Percentiles rank a stretch among this genome's conserved stretches.
These are phyloP conservation scores for Crotophaga sulcirostris DNA, from an alignment of 2,113 vertebrate species.

Conservation along the genomic window DNA sequence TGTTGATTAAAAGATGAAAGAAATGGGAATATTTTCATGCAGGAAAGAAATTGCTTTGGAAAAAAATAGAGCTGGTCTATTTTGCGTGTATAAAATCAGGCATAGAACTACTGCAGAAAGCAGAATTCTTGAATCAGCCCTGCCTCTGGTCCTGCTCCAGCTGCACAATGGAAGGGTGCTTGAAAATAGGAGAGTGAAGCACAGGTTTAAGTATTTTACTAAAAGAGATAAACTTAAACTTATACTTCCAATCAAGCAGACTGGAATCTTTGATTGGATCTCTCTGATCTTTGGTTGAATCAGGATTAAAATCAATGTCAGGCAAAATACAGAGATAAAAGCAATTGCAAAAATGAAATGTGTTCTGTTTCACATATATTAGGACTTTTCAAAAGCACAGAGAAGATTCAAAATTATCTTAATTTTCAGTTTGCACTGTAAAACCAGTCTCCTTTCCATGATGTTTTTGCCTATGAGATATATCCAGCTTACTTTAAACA, in stretches of 20 bases:
- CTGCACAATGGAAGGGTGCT: not conserved
- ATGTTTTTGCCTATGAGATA: not conserved
- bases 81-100: not conserved
- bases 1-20: constrained; percentile 66
- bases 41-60: constrained; percentile 27
- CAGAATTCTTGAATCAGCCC: not conserved
- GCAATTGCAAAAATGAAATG: not conserved
- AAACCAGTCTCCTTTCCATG: not conserved
- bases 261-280: constrained; percentile 35
- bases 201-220: not conserved
- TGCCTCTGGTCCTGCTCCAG: not conserved
- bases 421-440: not conserved
- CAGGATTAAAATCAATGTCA: constrained; percentile 36
- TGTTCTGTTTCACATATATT: not conserved
- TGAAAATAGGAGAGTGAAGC: constrained; percentile 12
- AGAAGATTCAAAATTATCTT: not conserved
- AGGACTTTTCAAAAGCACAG: not conserved
- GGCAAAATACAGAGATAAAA: constrained; percentile 15
- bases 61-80: constrained; percentile 22
- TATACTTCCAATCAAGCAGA: constrained; percentile 43
- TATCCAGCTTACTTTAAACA: not conserved
- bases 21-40: constrained; percentile 42
- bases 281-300: constrained; percentile 32
- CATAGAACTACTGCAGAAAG: constrained; percentile 1
- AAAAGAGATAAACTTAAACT: constrained; percentile 27